Conservation (phyloP, 2,888 invertebrate genomes). For the Toxonevra muliebris region DNA sequence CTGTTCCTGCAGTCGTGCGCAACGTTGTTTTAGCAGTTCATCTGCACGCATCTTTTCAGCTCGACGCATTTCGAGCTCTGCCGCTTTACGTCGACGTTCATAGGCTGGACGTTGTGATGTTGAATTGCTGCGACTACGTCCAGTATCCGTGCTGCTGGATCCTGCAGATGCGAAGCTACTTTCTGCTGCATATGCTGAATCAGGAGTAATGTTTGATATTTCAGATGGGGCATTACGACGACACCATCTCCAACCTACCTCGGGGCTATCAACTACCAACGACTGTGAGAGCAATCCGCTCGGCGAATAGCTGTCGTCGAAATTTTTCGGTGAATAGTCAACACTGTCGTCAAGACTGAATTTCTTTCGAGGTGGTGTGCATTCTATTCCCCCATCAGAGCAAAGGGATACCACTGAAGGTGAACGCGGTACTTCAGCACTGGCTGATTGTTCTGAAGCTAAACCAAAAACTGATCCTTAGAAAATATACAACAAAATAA, state of each 20-base stretch:
- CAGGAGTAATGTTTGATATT: slow-evolving; percentile 35
- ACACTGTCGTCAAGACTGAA: slow-evolving; percentile 53
- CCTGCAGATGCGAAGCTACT: slow-evolving; percentile 53
- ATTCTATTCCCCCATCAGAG: slow-evolving; percentile 44
- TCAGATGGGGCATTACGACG: slow-evolving; percentile 31
- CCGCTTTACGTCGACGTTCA: slow-evolving; percentile 45
- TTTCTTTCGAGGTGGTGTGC: slow-evolving; percentile 56
- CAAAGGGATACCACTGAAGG: slow-evolving; percentile 37
- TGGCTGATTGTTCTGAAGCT: not conserved
- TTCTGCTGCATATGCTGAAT: slow-evolving; percentile 44
- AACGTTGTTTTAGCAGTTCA: slow-evolving; percentile 54
- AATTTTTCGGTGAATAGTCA: slow-evolving; percentile 51
- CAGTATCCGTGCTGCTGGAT: slow-evolving; percentile 35
- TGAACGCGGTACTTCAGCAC: slow-evolving; percentile 28
- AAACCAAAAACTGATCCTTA: not conserved
- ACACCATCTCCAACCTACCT: slow-evolving; percentile 60
- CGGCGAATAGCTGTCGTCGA: slow-evolving; percentile 54
- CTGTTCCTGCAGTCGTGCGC: slow-evolving; percentile 53
- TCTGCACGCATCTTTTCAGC: slow-evolving; percentile 52
- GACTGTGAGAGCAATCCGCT: slow-evolving; percentile 56
- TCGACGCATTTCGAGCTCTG: slow-evolving; percentile 49
- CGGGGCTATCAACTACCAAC: slow-evolving; percentile 56
- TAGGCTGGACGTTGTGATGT: slow-evolving; percentile 32
- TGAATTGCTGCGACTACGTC: slow-evolving; percentile 25
- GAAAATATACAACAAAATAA: slow-evolving; percentile 44